Base-by-base conservation (phyloP, 2,888 invertebrate species). In the Dexiosoma caninum region DNA sequence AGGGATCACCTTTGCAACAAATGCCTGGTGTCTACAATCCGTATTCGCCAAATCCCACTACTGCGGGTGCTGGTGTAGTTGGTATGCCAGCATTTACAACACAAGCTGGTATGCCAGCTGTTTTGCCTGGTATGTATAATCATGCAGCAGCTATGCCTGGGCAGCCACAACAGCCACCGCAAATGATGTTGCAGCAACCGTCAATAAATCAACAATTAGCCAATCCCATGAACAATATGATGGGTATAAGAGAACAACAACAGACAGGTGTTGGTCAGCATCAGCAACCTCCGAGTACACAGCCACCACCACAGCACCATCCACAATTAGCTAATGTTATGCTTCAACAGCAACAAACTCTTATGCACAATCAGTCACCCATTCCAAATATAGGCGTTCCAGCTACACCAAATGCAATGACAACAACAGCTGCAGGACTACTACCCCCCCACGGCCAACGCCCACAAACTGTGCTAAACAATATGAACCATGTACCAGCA, bases 1-100 rank as follows among this genome's bases (percentile, higher is more conserved):
- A 91, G 81, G 89, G 89, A 19, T 92, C 92, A n/a, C 91, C 92
- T 62, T 93, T 88, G 30, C 93, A 88, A 59, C 79, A 88, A 79
- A 87, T 86, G 76, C 87, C 88, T 0, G 89, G 89, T 64, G 87
- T 85, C 6, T 87, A 85, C 40, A 86, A 86, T 84, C 85, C 86
- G 0, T 86, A 85, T 60, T 85, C 87, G 0, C 87, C 87, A 2
- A 88, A 86, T 57, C 84, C 84, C n/a, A 82, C 86, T 12, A 85
- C 85, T 0, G 82, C 75, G 27, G 74, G 70, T 6, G 62, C 76
- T 0, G 59, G 71, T 0, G 71, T 57, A 32, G 84, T 83, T 12
- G 79, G 77, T 21, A 84, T 85, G 85, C 87, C 51, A 12, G 27
- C 62, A 8, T 80, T 53, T 74, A 51, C 72, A 8, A 79, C 76